These are phyloP conservation scores for Ciconia nigra DNA, from an alignment of 2,797 vertebrate genomes.

Conservation along the genomic window DNA sequence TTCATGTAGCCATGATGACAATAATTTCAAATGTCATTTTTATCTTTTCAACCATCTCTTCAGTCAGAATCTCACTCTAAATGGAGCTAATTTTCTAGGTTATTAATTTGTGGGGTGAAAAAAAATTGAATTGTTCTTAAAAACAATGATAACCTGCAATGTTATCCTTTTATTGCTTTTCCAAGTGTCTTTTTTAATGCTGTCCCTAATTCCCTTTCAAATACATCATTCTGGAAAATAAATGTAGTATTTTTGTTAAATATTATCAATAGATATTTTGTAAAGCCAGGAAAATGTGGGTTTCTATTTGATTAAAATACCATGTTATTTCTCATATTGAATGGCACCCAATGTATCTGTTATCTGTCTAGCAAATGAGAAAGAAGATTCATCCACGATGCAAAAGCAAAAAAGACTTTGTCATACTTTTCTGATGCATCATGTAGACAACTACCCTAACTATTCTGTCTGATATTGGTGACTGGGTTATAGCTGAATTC, in stretches of 20 bases:
- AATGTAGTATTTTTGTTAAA: background rate
- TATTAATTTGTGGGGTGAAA: background rate
- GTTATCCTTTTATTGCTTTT: background rate
- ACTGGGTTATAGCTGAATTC: background rate
- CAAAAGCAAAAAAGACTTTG: background rate
- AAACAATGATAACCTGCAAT: background rate
- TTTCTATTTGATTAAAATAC: background rate
- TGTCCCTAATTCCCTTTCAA: background rate
- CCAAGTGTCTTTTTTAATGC: background rate
- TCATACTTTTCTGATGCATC: background rate
- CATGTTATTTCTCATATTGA: background rate
- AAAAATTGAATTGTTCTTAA: background rate
- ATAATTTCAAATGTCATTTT: background rate
- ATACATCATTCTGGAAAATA: background rate
- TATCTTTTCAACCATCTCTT: background rate
- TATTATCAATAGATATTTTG: background rate
- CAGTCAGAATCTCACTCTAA: background rate
- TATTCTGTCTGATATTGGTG: background rate
- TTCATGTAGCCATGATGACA: background rate
- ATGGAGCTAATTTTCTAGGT: background rate
- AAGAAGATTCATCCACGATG: background rate
- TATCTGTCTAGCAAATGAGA: background rate
- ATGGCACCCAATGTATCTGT: accelerated
- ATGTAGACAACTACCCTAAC: background rate
- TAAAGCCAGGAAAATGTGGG: background rate